These are phyloP conservation scores for Phorcus lineatus DNA, from an alignment of 2,888 invertebrate species.

Conservation along the genomic window DNA sequence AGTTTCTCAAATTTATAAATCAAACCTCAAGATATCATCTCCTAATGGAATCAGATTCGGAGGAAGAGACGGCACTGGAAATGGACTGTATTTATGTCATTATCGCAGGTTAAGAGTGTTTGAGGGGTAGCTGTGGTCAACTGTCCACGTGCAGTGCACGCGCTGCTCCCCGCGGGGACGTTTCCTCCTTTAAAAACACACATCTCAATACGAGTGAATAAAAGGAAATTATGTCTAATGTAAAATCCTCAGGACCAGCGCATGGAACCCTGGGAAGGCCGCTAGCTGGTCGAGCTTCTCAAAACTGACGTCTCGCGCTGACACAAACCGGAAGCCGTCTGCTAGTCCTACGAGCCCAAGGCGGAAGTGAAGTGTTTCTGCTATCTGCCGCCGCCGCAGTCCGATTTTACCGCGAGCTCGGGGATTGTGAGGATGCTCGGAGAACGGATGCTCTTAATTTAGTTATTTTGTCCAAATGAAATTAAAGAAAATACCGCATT, in stretches of 20 bases:
- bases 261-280: background rate
- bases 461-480: constrained; percentile 33
- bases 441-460: constrained; percentile 37
- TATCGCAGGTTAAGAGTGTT: background rate
- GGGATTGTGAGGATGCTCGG: background rate
- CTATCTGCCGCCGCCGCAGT: constrained; percentile 30
- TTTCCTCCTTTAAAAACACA: constrained; percentile 25
- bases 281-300: background rate
- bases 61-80: too few species aligned
- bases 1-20: too few species aligned
- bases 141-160: constrained; percentile 1
- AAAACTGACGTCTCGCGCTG: constrained; percentile 29
- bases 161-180: constrained; percentile 1
- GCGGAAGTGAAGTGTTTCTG: constrained; percentile 42
- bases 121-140: background rate
- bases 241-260: background rate
- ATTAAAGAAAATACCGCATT: constrained; percentile 25
- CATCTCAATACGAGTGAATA: constrained; percentile 3
- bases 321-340: constrained; percentile 40
- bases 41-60: too few species aligned
- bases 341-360: constrained; percentile 31
- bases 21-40: too few species aligned
- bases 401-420: background rate
- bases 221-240: constrained; percentile 28
- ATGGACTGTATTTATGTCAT: background rate